Percentiles rank a stretch among this genome's conserved stretches.
Conservation (phyloP, 2,113 vertebrate species). For the Tor tambroides region DNA sequence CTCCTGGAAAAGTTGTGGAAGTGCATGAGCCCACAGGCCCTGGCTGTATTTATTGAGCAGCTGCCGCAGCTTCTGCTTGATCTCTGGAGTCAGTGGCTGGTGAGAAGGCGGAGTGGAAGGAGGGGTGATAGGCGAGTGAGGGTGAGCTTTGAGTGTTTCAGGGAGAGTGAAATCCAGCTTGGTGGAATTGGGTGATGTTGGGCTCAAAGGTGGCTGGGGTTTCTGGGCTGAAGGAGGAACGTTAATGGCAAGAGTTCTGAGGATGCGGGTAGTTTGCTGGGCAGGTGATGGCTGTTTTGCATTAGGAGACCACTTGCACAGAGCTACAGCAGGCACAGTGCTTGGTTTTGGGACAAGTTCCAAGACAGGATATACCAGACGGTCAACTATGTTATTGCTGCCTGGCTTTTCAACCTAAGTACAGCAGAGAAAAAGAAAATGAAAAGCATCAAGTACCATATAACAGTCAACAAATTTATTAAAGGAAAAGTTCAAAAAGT, state of each 20-base stretch:
- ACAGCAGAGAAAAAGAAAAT: slow-evolving; percentile 4
- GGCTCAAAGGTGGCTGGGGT: neutral
- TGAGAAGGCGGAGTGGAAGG: slow-evolving; percentile 21
- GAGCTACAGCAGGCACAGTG: neutral
- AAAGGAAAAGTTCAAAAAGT: neutral
- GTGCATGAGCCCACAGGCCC: slow-evolving; percentile 88
- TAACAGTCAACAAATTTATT: neutral
- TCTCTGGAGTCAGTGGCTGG: slow-evolving; percentile 62
- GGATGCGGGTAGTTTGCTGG: neutral
- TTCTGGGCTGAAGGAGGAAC: neutral
- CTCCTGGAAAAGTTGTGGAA: slow-evolving; percentile 88
- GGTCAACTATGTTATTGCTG: slow-evolving; percentile 69
- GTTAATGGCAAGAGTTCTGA: slow-evolving; percentile 19
- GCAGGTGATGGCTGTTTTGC: slow-evolving; percentile 14
- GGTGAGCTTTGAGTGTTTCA: neutral
- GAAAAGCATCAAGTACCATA: neutral
- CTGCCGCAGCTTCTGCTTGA: slow-evolving; percentile 80
- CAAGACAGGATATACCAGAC: slow-evolving; percentile 81
- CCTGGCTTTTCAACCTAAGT: slow-evolving; percentile 80
- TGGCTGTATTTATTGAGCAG: slow-evolving; percentile 83
- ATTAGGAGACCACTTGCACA: slow-evolving; percentile 5
- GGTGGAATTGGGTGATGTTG: neutral
- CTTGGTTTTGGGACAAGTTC: slow-evolving; percentile 22
- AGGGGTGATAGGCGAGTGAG: slow-evolving; percentile 25
- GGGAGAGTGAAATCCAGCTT: neutral